Evolutionary conservation across 2,113 vertebrate species (phyloP).

Genomic region (Nannospalax galili): DNA sequence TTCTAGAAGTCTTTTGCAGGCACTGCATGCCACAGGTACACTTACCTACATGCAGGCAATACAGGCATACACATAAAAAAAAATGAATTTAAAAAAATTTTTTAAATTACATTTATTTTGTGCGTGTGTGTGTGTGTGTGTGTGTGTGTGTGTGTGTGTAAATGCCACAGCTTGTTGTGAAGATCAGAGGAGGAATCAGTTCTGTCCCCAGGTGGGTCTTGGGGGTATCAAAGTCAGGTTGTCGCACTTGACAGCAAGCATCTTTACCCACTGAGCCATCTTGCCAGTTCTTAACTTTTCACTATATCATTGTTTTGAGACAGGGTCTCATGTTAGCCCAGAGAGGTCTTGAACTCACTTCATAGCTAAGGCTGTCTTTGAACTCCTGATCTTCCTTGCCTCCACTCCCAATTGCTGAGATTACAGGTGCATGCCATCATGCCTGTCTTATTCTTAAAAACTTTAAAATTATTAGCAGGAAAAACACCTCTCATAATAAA

Average conservation of each 20-base stretch:
- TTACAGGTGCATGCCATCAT: background rate
- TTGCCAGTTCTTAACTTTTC: background rate
- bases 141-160: too few relatives aligned
- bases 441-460: conserved; percentile 17
- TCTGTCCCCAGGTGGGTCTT: background rate
- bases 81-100: too few relatives aligned
- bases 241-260: background rate
- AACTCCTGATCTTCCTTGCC: background rate
- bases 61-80: too few relatives aligned
- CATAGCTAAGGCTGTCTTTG: background rate
- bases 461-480: conserved; percentile 2
- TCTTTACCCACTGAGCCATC: background rate
- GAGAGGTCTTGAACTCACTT: background rate
- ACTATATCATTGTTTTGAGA: background rate
- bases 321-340: background rate
- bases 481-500: conserved; percentile 35
- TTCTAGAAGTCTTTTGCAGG: too few relatives aligned
- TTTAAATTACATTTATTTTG: too few relatives aligned
- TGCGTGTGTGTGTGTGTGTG: too few relatives aligned
- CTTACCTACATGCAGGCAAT: too few relatives aligned
- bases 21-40: too few relatives aligned
- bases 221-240: background rate
- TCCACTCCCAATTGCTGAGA: background rate
- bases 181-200: background rate
- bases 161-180: too few relatives aligned